Percentiles rank a stretch among this genome's conserved stretches.
phyloP scores from a whole-genome alignment of 2,888 invertebrate species.

The Oscheius sp. region DNA sequence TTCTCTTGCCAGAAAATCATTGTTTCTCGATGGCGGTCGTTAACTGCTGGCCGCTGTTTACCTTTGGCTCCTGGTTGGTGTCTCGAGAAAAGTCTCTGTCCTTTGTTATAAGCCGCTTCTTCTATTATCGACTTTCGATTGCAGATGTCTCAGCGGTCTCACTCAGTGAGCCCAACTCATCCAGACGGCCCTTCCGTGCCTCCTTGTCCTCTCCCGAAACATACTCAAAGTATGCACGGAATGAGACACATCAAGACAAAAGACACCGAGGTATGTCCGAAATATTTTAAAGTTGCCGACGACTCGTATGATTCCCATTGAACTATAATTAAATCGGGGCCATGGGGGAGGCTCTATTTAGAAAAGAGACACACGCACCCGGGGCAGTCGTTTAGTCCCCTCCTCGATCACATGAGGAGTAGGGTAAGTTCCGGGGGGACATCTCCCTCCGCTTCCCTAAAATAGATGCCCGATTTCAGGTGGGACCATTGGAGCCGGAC shows the following conservation, averaged over 20 bases:
- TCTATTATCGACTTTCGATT: not conserved
- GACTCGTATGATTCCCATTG: no score
- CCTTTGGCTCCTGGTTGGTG: no score
- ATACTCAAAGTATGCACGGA: conserved; percentile 13
- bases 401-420: not conserved
- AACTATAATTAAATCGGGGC: no score
- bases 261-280: not conserved
- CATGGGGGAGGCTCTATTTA: no score
- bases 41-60: no score
- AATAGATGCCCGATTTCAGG: conserved; percentile 14
- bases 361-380: no score
- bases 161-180: conserved; percentile 14
- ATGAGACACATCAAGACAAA: not conserved
- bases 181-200: not conserved
- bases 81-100: not conserved
- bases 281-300: no score
- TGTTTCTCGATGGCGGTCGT: no score
- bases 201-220: not conserved
- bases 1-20: no score
- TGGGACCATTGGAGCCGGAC: conserved; percentile 34
- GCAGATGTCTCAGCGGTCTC: conserved; percentile 17
- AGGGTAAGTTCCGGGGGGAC: not conserved
- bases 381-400: not conserved
- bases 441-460: not conserved
- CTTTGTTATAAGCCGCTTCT: not conserved